These are phyloP conservation scores for Pipra filicauda DNA, from an alignment of 2,113 vertebrate genomes.

Conservation along the genomic window DNA sequence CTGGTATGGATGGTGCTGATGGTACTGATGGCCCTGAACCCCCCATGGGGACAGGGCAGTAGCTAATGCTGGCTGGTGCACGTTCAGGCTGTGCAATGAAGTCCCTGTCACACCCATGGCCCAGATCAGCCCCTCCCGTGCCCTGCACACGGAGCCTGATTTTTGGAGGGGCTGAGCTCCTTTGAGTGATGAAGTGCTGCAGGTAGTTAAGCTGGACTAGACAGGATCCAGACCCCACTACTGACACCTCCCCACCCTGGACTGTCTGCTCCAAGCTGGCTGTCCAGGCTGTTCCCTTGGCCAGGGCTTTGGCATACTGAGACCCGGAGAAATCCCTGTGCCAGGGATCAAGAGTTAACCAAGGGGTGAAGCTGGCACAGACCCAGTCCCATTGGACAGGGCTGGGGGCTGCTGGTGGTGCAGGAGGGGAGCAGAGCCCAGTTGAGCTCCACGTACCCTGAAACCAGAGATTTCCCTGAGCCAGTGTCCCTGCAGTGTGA, in stretches of 20 bases:
- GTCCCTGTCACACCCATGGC: background rate
- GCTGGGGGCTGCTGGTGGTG: background rate
- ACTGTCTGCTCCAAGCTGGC: background rate
- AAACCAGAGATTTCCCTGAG: conserved; percentile 15
- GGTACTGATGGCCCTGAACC: background rate
- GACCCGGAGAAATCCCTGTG: background rate
- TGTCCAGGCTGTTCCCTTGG: background rate
- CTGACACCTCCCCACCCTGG: background rate
- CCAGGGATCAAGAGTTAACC: background rate
- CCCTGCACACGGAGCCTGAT: background rate
- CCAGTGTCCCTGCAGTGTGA: background rate
- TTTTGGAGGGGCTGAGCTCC: background rate
- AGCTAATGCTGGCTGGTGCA: background rate
- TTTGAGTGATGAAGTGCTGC: background rate
- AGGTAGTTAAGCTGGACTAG: background rate
- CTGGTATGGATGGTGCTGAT: background rate
- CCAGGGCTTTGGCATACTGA: background rate
- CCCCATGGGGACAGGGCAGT: rapidly evolving
- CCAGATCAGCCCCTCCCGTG: background rate
- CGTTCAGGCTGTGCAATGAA: rapidly evolving
- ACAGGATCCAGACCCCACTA: background rate
- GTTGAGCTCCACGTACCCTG: background rate
- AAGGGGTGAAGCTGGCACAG: background rate
- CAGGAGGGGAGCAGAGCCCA: background rate
- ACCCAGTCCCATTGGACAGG: background rate